These are phyloP conservation scores for Conistra vaccinii DNA, from an alignment of 2,888 invertebrate species.

Conservation along the genomic window DNA sequence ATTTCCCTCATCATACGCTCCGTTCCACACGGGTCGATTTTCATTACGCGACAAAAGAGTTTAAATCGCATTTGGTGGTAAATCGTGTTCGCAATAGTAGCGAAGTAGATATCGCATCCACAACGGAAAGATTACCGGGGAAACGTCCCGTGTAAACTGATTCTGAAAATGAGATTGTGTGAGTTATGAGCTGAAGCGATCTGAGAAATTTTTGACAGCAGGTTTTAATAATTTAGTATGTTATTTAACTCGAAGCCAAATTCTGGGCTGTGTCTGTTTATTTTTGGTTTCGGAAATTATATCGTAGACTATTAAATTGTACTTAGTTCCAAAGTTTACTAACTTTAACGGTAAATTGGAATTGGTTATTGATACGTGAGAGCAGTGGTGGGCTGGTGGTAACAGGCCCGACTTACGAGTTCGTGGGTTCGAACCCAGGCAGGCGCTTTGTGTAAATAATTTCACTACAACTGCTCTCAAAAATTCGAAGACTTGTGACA, in stretches of 20 bases:
- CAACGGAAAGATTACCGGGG: conserved; percentile 67
- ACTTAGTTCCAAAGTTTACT: not conserved
- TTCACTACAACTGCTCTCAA: too few relatives aligned
- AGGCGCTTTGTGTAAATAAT: too few relatives aligned
- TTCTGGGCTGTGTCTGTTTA: too few relatives aligned
- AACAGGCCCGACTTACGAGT: too few relatives aligned
- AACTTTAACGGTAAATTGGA: not conserved
- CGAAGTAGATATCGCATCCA: conserved; percentile 63
- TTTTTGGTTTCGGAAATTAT: not conserved
- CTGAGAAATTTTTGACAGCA: not conserved
- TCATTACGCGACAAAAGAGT: conserved; percentile 48
- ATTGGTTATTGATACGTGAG: not conserved
- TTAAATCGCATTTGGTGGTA: conserved; percentile 52
- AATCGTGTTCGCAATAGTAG: conserved; percentile 35
- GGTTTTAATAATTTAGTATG: not conserved
- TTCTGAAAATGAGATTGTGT: conserved; percentile 58
- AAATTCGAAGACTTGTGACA: too few relatives aligned
- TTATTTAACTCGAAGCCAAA: too few relatives aligned
- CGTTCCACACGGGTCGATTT: conserved; percentile 51
- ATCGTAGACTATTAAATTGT: not conserved
- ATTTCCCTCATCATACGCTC: conserved; percentile 13
- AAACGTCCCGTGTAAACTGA: conserved; percentile 75
- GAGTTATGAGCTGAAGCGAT: conserved; percentile 31
- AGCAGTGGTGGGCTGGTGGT: too few relatives aligned
- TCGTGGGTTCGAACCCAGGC: too few relatives aligned